A percentile compares a stretch with the other conserved stretches of the same genome.
Conservation (phyloP, 2,113 vertebrate genomes). For the Tapirus terrestris region DNA sequence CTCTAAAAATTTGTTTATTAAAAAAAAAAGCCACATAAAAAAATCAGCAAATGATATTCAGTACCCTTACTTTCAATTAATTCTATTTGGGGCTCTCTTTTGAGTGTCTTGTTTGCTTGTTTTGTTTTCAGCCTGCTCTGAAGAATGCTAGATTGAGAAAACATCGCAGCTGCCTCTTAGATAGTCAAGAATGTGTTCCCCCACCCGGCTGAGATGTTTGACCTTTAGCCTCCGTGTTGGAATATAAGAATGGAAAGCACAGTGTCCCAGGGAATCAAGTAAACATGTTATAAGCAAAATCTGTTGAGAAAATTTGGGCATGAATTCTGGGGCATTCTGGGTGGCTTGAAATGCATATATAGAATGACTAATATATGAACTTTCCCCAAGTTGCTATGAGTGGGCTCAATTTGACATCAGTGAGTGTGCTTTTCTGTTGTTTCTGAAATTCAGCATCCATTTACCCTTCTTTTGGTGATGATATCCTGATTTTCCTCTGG, state of each 20-base stretch:
- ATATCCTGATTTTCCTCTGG: background rate
- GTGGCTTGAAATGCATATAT: background rate
- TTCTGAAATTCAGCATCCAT: background rate
- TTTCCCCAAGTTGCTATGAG: background rate
- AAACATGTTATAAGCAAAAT: slow-evolving; percentile 42
- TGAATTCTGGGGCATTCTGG: background rate
- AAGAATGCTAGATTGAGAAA: background rate
- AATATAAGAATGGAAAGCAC: background rate
- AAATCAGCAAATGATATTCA: background rate
- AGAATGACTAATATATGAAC: background rate
- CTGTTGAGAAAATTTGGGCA: slow-evolving; percentile 13
- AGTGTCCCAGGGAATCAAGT: background rate
- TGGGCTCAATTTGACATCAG: background rate
- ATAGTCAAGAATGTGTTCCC: slow-evolving; percentile 36
- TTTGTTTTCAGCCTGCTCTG: background rate
- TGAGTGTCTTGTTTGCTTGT: background rate
- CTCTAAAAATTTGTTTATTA: background rate
- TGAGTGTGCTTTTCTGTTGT: background rate
- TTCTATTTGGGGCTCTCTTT: background rate
- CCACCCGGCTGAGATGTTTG: slow-evolving; percentile 41
- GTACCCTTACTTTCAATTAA: background rate
- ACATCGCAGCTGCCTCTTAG: background rate
- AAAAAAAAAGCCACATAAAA: background rate
- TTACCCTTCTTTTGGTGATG: background rate
- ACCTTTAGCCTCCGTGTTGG: slow-evolving; percentile 11